phyloP scores from a whole-genome alignment of 2,888 invertebrate species.

The Bombyx huttoni region DNA sequence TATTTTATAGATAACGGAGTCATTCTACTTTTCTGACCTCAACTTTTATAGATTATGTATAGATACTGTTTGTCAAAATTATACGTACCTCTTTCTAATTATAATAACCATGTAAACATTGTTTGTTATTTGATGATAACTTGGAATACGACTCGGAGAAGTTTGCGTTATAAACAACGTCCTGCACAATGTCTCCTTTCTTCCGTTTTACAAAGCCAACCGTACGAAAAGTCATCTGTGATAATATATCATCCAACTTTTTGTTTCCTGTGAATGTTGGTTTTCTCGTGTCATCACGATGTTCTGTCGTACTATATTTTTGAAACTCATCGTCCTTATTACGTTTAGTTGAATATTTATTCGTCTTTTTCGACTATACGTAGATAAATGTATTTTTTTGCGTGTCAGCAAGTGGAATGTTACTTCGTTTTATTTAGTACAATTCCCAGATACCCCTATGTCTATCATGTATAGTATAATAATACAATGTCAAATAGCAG shows the following conservation, averaged over 20 bases:
- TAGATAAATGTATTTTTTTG: not conserved
- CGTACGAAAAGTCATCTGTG: constrained; percentile 31
- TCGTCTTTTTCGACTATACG: constrained; percentile 11
- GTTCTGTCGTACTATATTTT: constrained; percentile 7
- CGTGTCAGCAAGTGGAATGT: not conserved
- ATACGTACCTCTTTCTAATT: not conserved
- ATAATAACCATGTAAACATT: not conserved
- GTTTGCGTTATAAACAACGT: constrained; percentile 59
- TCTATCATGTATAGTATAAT: too few relatives aligned
- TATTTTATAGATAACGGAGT: too few relatives aligned
- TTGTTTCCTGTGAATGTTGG: constrained; percentile 9
- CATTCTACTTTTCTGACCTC: too few relatives aligned
- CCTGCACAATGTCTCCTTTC: constrained; percentile 51
- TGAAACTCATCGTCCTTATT: constrained; percentile 14
- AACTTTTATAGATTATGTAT: too few relatives aligned
- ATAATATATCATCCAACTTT: constrained; percentile 28
- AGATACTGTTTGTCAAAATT: too few relatives aligned
- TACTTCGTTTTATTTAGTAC: too few relatives aligned
- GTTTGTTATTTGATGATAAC: constrained; percentile 3
- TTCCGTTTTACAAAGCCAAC: constrained; percentile 33
- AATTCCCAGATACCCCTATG: too few relatives aligned
- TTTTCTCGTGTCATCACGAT: constrained; percentile 9
- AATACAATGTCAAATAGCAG: too few relatives aligned
- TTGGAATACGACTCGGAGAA: constrained; percentile 14
- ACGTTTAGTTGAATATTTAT: constrained; percentile 8